Base-by-base conservation (phyloP, 1,140 invertebrate species). In the Matsumurasca onukii region DNA sequence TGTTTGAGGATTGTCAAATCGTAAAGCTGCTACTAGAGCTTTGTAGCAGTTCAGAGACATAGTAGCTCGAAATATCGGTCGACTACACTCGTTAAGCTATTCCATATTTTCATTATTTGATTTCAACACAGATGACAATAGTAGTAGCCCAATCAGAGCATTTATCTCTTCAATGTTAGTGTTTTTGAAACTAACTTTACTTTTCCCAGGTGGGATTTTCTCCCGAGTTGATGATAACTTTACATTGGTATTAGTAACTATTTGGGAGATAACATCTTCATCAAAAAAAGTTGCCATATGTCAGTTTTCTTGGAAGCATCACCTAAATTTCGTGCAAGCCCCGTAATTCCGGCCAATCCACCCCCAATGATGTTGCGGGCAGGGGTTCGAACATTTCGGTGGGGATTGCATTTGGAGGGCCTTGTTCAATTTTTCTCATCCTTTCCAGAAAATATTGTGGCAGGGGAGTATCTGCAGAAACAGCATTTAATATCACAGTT, bases 41-140 rank as follows among this genome's bases (percentile, higher is more conserved):
- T 52, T 25, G 15, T 73, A 75, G n/a, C 70, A n/a, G n/a, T n/a
- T n/a, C n/a, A n/a, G 70, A 31, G 64, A 69, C 70, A 74, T 72
- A 22, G 59, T 51, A 5, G 69, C 30, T n/a, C 68, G 25, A 66
- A 69, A 74, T 63, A 75, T 69, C 49, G 73, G 67, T 61, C 70
- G 20, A n/a, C 75, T 72, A 12, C 69, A 74, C 55, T 72, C 75
- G 72, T 76, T 70, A 69, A 71, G 75, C 73, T 66, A 75, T 48
- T 24, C 12, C n/a, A 69, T 55, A 27, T 71, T 27, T 70, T 71
- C 71, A 31, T 72, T 63, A 39, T 73, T 75, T 30, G 68, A 74
- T 48, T 73, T 74, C 25, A 70, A 73, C 22, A 76, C 69, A 13
- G 72, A 59, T 1, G 55, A 59, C 29, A 59, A 25, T 25, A 59